These are phyloP conservation scores for Willowsia nigromaculata DNA, from an alignment of 2,888 invertebrate species.

Conservation along the genomic window DNA sequence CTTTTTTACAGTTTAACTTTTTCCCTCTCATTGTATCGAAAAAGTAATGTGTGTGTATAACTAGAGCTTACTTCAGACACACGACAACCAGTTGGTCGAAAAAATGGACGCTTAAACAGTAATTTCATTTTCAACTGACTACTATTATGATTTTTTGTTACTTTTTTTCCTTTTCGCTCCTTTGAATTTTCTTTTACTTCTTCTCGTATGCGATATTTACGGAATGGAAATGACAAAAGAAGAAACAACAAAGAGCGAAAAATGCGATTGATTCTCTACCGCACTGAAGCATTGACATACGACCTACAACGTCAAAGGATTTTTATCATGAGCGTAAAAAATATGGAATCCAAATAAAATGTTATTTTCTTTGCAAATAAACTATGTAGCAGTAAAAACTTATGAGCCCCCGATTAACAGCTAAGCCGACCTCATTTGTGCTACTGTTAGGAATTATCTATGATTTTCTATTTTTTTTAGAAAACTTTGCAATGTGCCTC, in stretches of 20 bases:
- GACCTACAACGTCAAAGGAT: constrained; percentile 44
- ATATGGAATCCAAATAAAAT: background rate
- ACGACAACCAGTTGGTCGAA: constrained; percentile 56
- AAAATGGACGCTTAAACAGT: constrained; percentile 47
- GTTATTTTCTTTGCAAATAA: background rate
- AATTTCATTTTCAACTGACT: constrained; percentile 49
- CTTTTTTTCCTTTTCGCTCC: constrained; percentile 12
- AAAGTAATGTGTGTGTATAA: constrained; percentile 40
- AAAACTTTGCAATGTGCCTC: constrained; percentile 27
- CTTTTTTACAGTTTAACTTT: constrained; percentile 67
- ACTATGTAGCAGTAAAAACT: constrained; percentile 20
- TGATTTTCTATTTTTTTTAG: background rate
- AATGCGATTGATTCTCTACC: constrained; percentile 9
- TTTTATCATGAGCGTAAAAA: constrained; percentile 12
- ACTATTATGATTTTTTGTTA: background rate
- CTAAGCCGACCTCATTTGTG: constrained; percentile 59
- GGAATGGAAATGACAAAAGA: constrained; percentile 24
- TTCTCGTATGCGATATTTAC: background rate
- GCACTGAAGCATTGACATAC: background rate
- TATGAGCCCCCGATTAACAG: constrained; percentile 49
- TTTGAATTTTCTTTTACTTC: constrained; percentile 30
- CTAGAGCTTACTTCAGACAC: constrained; percentile 44
- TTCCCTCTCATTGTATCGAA: constrained; percentile 20
- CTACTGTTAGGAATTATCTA: constrained; percentile 51
- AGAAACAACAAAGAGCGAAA: constrained; percentile 33